Base-by-base conservation (phyloP, 2,113 vertebrate genomes). In the Malurus elegans region DNA sequence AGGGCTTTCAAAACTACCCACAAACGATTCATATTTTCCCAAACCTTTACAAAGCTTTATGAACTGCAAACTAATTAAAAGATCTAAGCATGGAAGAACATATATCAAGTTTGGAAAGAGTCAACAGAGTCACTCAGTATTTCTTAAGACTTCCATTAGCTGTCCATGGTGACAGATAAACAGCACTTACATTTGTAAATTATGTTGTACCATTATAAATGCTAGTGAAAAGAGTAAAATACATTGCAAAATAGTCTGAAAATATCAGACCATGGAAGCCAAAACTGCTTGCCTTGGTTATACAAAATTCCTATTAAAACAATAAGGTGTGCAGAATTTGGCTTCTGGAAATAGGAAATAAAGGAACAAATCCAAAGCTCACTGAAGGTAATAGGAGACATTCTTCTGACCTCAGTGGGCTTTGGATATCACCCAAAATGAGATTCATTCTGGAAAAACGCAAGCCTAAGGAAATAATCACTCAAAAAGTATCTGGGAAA, bases 331-430 rank as follows among this genome's bases (percentile, higher is more conserved):
- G 65, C 93, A 92, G 80, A 92, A 84, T 87, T 93, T 96, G 91
- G 96, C 94, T 91, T 69, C 83, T 91, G 80, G 36, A 71, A 88
- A 69, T 84, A 87, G 95, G 83, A 96, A 96, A 95, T 78, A 92
- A 95, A 95, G 61, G 48, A 95, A 81, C 23, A 93, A 95, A 91
- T 91, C 83, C 94, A 95, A 92, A 95, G 83, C 65, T 92, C 83
- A 72, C 80, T 92, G 86, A 89, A 97, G 89, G 93, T 93, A 95
- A 96, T 38, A 93, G 76, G 65, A 95, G 93, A 95, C 93, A 95
- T 96, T 93, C 69, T 95, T 95, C 80, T 93, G 86, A 97, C 94
- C 94, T 95, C 94, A 96, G 12, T 79, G 69, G 86, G 89, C 93
- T 95, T 93, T 97, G 96, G 91, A 84, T 72, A 93, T 79, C 40